phyloP scores from a whole-genome alignment of 2,113 vertebrate genomes.

The Macquaria ambigua region DNA sequence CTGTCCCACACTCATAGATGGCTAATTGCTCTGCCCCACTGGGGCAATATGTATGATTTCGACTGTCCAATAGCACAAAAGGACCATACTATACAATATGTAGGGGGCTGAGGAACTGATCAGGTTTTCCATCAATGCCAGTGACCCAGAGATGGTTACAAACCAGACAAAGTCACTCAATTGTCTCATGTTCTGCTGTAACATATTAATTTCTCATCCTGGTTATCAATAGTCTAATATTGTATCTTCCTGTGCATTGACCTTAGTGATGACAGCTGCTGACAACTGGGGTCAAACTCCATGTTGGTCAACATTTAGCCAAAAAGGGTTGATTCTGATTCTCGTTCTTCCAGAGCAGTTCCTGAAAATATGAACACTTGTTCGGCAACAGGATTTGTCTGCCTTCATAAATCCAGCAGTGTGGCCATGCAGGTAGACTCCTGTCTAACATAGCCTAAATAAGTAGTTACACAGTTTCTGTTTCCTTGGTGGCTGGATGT shows the following conservation, averaged over 20 bases:
- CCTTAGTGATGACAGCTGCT: neutral
- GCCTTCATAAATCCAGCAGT: neutral
- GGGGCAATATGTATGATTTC: no score
- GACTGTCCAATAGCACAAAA: no score
- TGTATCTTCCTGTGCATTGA: neutral
- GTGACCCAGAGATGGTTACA: neutral
- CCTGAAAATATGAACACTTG: neutral
- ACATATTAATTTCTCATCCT: neutral
- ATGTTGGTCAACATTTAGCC: neutral
- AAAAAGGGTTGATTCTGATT: no score
- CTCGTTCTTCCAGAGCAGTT: neutral
- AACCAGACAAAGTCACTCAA: neutral
- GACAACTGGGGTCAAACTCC: neutral
- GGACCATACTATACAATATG: neutral
- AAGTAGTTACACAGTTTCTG: conserved; percentile 16
- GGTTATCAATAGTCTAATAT: neutral
- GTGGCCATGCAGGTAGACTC: neutral
- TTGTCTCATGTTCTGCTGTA: neutral
- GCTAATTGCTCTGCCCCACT: neutral
- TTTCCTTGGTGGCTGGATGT: conserved; percentile 34
- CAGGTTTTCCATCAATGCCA: neutral
- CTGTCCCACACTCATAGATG: neutral
- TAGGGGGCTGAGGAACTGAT: neutral
- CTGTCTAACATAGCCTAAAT: conserved; percentile 32
- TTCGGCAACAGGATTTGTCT: neutral